Conservation (phyloP, 2,113 vertebrate species). For the Thryonomys swinderianus region DNA sequence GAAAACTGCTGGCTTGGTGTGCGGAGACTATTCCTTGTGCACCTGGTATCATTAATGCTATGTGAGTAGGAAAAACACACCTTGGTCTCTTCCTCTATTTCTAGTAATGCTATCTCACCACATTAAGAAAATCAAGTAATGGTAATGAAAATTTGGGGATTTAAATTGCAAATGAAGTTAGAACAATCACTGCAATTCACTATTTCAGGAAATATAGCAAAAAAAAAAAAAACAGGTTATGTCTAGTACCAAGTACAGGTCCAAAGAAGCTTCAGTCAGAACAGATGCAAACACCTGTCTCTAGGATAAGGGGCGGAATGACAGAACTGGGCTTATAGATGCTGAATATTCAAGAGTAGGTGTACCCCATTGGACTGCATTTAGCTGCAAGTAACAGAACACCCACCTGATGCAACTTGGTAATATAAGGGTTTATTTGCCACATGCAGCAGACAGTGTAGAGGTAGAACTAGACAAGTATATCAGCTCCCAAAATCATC, state of each 20-base stretch:
- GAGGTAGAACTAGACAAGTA: neutral
- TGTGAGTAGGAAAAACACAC: neutral
- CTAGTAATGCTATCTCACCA: neutral
- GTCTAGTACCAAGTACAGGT: neutral
- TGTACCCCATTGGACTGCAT: neutral
- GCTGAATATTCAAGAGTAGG: neutral
- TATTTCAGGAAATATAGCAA: neutral
- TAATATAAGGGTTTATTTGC: neutral
- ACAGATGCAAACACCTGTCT: neutral
- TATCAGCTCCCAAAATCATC: neutral
- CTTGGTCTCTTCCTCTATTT: neutral
- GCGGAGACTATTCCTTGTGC: neutral
- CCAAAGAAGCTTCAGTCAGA: neutral
- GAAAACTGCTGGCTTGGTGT: neutral
- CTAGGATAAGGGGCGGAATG: too few relatives aligned
- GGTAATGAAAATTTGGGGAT: neutral
- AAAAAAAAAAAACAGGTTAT: neutral
- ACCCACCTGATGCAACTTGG: neutral
- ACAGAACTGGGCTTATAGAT: neutral
- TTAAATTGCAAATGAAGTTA: slow-evolving; percentile 9
- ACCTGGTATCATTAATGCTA: neutral
- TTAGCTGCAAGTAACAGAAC: neutral
- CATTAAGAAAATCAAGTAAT: neutral
- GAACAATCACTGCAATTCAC: neutral
- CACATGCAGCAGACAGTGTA: neutral